Percentiles rank a stretch among this genome's conserved stretches.
These are phyloP conservation scores for Yponomeuta evonymella DNA, from an alignment of 2,888 invertebrate species.

Conservation along the genomic window DNA sequence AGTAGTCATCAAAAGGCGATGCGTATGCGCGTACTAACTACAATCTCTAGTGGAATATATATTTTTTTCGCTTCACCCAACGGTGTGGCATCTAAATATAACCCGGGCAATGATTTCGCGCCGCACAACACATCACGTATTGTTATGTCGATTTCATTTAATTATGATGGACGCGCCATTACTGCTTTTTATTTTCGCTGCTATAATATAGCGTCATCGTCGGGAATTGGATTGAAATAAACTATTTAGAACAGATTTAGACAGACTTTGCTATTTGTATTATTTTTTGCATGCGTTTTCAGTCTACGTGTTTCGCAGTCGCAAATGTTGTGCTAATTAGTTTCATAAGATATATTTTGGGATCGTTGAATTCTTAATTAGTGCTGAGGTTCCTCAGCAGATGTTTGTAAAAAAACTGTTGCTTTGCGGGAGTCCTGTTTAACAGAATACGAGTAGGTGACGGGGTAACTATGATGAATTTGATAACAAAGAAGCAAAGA, in stretches of 20 bases:
- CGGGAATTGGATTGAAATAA: background rate
- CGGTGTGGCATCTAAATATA: background rate
- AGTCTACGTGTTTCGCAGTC: too few species aligned
- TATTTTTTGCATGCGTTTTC: background rate
- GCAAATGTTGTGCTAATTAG: too few species aligned
- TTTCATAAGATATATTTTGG: too few species aligned
- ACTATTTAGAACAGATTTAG: background rate
- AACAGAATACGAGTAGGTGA: too few species aligned
- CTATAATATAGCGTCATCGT: background rate
- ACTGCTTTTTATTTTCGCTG: background rate
- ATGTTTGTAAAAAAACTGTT: too few species aligned
- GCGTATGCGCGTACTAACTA: background rate
- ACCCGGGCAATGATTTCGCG: background rate
- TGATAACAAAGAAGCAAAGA: too few species aligned
- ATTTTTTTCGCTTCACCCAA: background rate
- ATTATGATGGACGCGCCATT: background rate
- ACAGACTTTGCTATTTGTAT: background rate
- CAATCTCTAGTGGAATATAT: background rate
- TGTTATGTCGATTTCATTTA: background rate
- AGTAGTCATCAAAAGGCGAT: too few species aligned
- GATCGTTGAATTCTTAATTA: too few species aligned
- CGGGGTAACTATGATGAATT: too few species aligned
- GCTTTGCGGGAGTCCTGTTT: too few species aligned
- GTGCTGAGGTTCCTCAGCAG: too few species aligned
- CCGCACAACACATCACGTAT: background rate